Evolutionary conservation across 1,140 invertebrate genomes (phyloP), one percentile per base, ranked within the genome.

Genomic region (Euura saliciscinereae): DNA sequence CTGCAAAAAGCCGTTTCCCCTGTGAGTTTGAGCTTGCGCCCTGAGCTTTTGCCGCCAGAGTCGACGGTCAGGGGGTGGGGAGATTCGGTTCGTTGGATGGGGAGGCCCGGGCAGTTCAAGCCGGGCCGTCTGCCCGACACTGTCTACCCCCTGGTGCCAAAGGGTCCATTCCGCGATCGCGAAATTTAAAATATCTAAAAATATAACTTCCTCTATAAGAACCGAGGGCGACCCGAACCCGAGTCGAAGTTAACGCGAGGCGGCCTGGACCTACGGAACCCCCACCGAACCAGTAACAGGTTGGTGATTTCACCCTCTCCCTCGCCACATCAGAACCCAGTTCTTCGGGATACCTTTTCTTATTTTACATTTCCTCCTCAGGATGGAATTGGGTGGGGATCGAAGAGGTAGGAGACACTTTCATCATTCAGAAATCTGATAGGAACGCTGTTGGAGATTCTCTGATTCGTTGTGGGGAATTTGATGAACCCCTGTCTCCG

Each of bases 61-160:
- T 28, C 28, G 28, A 28, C 28, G 28, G 28, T 28, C 28, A 28
- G 28, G 28, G 28, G 28, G 51, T 11, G 8, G 51, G 51, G 10
- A n/a, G 51, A 4, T 11, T 6, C 8, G 13, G 51, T 3, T 8
- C 13, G 51, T 8, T n/a, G 28, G 51, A 59, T n/a, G 13, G 51
- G 51, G 51, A 59, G 51, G 6, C 51, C 51, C 51, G 51, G 51
- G 51, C 51, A 59, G 51, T 59, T 59, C 51, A 59, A 59, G 51
- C 51, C 51, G 51, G 51, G 51, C 51, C 51, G 51, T 59, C 51
- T 59, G 51, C 51, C 3, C 51, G 51, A 11, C 51, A 59, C 8
- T 59, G 13, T 59, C 51, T 59, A 59, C 51, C 28, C 28, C 28
- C 51, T 59, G 10, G 51, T 59, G 51, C 51, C 2, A n/a, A 59